These are phyloP conservation scores for Sardina pilchardus DNA, from an alignment of 2,113 vertebrate genomes.

Conservation along the genomic window DNA sequence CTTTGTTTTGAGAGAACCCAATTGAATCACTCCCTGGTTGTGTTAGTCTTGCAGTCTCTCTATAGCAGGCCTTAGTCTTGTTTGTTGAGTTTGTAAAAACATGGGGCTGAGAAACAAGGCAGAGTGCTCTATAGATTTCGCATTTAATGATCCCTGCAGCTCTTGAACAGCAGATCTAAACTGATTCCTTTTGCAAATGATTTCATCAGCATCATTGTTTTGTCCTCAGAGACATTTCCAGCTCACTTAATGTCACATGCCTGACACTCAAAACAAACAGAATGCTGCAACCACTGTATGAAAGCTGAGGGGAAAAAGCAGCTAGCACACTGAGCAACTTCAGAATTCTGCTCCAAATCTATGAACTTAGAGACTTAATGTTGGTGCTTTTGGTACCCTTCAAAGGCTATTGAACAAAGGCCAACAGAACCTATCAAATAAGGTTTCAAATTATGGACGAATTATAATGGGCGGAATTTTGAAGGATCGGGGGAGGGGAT, in stretches of 20 bases:
- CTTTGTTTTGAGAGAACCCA: constrained; percentile 41
- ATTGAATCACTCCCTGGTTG: constrained; percentile 2
- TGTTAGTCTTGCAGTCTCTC: neutral
- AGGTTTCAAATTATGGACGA: neutral
- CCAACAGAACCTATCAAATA: neutral
- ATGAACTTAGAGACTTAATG: neutral
- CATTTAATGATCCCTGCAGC: constrained; percentile 22
- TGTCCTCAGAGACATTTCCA: constrained; percentile 24
- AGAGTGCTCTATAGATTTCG: neutral
- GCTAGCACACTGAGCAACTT: neutral
- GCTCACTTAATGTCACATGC: neutral
- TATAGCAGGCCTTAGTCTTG: constrained; percentile 3
- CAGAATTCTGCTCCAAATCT: neutral
- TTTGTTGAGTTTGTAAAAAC: constrained; percentile 7
- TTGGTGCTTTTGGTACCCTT: neutral
- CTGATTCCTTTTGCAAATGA: constrained; percentile 33
- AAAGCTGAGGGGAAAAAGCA: neutral
- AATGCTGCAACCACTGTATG: constrained; percentile 22
- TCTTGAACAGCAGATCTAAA: constrained; percentile 23
- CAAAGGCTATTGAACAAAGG: neutral
- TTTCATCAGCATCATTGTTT: constrained; percentile 41
- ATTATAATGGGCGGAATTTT: constrained; percentile 8
- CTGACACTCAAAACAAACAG: constrained; percentile 33
- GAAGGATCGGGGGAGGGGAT: constrained; percentile 8
- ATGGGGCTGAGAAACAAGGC: neutral